Conservation (phyloP, 2,113 vertebrate genomes). For the Carettochelys insculpta region DNA sequence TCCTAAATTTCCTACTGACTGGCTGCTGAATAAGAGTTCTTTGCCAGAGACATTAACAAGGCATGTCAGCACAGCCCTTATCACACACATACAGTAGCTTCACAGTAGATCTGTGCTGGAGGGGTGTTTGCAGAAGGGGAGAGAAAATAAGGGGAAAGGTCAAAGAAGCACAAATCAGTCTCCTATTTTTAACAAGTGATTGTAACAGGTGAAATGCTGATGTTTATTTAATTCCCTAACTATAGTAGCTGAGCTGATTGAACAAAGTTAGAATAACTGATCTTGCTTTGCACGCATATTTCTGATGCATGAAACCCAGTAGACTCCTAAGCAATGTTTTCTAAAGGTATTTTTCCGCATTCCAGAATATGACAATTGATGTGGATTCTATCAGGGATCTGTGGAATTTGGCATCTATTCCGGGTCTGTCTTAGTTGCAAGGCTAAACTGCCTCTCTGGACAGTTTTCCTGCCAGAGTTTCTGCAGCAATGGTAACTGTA, state of each 20-base stretch:
- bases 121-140: not conserved
- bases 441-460: not conserved
- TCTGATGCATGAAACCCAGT: rapidly evolving
- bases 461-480: not conserved
- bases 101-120: not conserved
- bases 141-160: rapidly evolving
- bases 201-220: not conserved
- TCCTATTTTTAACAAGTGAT: not conserved
- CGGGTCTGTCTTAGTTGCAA: not conserved
- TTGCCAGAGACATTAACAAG: not conserved
- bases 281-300: not conserved
- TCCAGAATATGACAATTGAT: not conserved
- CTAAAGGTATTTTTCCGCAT: not conserved
- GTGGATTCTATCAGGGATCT: not conserved
- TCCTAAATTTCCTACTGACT: not conserved
- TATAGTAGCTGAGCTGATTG: not conserved
- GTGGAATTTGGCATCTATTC: not conserved
- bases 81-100: not conserved
- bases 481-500: not conserved
- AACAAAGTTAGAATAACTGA: rapidly evolving
- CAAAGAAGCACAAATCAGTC: rapidly evolving
- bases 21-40: not conserved
- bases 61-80: rapidly evolving
- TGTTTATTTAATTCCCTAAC: not conserved
- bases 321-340: not conserved